Evolutionary conservation across 2,113 vertebrate genomes (phyloP).

Genomic region (Chaenogobius annularis): DNA sequence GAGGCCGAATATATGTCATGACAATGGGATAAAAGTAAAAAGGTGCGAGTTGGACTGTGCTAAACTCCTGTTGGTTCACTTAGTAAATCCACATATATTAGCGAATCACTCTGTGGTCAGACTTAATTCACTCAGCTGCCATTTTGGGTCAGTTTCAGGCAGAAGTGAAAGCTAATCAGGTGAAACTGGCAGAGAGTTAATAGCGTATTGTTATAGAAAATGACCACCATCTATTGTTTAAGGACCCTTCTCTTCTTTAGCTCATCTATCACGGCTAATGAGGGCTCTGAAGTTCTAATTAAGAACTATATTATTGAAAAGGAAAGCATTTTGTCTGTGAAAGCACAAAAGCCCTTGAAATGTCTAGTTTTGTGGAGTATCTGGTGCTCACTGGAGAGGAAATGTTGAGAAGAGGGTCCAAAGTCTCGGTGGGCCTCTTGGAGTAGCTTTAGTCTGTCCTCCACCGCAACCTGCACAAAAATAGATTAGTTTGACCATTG

Average conservation of each 20-base stretch:
- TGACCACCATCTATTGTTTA: slow-evolving; percentile 33
- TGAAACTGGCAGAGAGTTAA: slow-evolving; percentile 36
- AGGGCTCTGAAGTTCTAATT: slow-evolving; percentile 58
- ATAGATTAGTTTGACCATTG: slow-evolving; percentile 1
- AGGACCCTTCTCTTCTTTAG: slow-evolving; percentile 14
- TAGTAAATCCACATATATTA: slow-evolving; percentile 34
- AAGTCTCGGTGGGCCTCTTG: slow-evolving; percentile 94
- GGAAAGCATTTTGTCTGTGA: slow-evolving; percentile 42
- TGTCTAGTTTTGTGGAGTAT: neutral
- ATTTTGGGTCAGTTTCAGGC: slow-evolving; percentile 41
- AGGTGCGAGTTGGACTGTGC: slow-evolving; percentile 28
- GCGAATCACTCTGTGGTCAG: slow-evolving; percentile 17
- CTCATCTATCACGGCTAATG: slow-evolving; percentile 43
- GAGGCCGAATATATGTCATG: slow-evolving; percentile 44
- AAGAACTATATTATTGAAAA: slow-evolving; percentile 62
- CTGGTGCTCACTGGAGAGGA: slow-evolving; percentile 90
- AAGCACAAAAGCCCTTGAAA: neutral
- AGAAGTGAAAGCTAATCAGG: slow-evolving; percentile 38
- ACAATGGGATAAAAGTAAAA: slow-evolving; percentile 36
- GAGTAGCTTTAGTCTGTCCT: slow-evolving; percentile 90
- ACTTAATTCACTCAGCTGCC: slow-evolving; percentile 33
- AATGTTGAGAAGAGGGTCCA: slow-evolving; percentile 93
- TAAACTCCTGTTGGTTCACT: slow-evolving; percentile 34
- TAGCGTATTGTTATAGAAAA: slow-evolving; percentile 48
- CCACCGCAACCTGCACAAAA: slow-evolving; percentile 84